phyloP scores from a whole-genome alignment of 2,888 invertebrate species.

The Encarsia formosa region DNA sequence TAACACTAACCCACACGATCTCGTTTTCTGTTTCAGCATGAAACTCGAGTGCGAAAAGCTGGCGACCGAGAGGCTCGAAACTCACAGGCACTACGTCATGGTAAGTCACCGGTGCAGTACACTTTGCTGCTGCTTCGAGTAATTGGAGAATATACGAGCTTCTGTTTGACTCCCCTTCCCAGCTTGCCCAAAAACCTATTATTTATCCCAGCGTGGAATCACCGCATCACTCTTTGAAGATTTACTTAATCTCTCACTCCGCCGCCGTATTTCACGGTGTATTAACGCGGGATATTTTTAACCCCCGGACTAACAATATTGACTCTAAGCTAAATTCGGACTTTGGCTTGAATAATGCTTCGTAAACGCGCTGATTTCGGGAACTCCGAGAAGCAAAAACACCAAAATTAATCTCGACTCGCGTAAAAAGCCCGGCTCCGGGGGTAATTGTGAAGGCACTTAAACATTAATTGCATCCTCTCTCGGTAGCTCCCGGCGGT shows the following conservation, averaged over 20 bases:
- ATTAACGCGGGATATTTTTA: no score
- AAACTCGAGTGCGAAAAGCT: slow-evolving; percentile 87
- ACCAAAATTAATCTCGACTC: no score
- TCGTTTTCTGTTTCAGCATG: slow-evolving; percentile 55
- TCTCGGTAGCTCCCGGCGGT: slow-evolving; percentile 29
- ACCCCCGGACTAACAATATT: no score
- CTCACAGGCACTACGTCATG: slow-evolving; percentile 88
- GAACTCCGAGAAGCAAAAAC: no score
- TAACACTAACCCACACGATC: slow-evolving; percentile 15
- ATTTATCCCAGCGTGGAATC: no score
- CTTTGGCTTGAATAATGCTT: no score
- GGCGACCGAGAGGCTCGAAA: slow-evolving; percentile 84
- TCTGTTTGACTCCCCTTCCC: neutral
- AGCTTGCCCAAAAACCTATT: slow-evolving; percentile 1
- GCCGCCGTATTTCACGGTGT: slow-evolving; percentile 24
- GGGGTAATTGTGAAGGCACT: slow-evolving; percentile 42
- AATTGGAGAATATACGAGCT: neutral
- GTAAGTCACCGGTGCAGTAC: slow-evolving; percentile 55
- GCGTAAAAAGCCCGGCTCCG: no score
- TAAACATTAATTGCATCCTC: slow-evolving; percentile 48
- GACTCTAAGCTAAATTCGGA: no score
- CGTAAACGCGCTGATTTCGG: no score
- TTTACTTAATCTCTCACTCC: neutral
- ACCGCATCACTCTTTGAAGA: neutral
- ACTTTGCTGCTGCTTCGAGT: neutral